Evolutionary conservation across 2,888 invertebrate genomes (phyloP), one percentile per base, ranked within the genome.

Genomic region (Drosophila robusta): DNA sequence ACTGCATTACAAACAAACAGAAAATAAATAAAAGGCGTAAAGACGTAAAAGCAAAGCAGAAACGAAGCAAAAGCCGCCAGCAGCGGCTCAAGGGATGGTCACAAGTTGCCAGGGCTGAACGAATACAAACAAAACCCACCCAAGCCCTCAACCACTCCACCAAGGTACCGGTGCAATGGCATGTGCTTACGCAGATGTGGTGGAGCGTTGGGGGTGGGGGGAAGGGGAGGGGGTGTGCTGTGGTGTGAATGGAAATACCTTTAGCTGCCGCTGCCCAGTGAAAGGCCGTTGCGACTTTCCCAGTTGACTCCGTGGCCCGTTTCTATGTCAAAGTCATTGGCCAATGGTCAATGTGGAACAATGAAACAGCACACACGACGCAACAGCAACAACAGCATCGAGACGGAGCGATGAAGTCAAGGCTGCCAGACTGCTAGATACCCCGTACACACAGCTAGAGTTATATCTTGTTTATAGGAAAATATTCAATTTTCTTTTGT

Each of bases 291-390:
- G 38, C 32, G 61, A 58, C 61, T 75, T 72, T 68, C 56, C 62
- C 55, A 67, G 60, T 49, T 44, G 52, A 14, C 49, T 52, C 56
- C 42, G 36, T 34, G 54, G 41, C 41, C 50, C 52, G 64, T 86
- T 83, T 86, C 70, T 83, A 72, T 83, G 83, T 83, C 83, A 83
- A 86, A 83, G 83, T 78, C 83, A 83, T 83, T 83, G 75, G 68
- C 66, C 75, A 75, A 49, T 70, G 79, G 74, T 79, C 85, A 85
- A 75, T 85, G 75, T 73, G 73, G 71, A 69, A 86, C 76, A 74
- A 70, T 78, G 78, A 70, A 82, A 77, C 68, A 67, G 65, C 58
- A 78, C 69, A 80, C 80, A 82, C 76, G 63, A 70, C 36, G 51
- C 64, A 60, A 42, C 55, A 26, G 12, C 36, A 56, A n/a, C 45